Conservation (phyloP, 2,888 invertebrate species). For the Chironomus tentans region DNA sequence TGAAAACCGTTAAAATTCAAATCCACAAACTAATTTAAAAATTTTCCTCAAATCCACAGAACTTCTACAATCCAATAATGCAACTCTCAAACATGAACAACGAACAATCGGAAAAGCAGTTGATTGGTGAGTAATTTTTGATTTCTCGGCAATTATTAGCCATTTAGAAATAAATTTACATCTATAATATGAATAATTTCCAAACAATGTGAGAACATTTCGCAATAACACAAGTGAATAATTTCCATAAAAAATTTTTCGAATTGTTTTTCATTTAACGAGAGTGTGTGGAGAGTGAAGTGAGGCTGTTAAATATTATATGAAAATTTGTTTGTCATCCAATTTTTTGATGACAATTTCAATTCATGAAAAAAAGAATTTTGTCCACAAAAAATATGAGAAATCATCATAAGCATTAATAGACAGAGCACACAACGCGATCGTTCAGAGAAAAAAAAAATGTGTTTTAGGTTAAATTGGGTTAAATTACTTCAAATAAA, state of each 20-base stretch:
- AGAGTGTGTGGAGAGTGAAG: no score
- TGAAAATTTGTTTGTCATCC: conserved; percentile 18
- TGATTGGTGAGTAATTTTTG: conserved; percentile 30
- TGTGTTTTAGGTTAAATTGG: conserved; percentile 18
- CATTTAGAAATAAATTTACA: no score
- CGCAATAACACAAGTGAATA: not conserved
- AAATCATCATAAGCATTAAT: conserved; percentile 2
- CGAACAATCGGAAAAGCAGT: conserved; percentile 30
- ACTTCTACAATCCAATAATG: conserved; percentile 30
- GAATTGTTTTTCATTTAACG: not conserved
- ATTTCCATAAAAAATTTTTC: not conserved
- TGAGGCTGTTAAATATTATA: not conserved
- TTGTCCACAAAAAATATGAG: not conserved
- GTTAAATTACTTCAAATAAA: conserved; percentile 24
- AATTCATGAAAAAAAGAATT: not conserved
- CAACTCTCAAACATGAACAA: conserved; percentile 30
- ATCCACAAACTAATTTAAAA: not conserved
- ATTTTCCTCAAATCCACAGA: conserved; percentile 23
- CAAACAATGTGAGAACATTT: no score
- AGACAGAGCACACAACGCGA: not conserved
- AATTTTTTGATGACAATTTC: not conserved
- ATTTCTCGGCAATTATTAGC: not conserved
- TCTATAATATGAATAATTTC: no score
- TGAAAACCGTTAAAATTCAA: not conserved
- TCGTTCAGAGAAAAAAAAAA: not conserved